Percentiles rank a stretch among this genome's conserved stretches.
Conservation (phyloP, 2,797 vertebrate genomes). For the Luscinia luscinia region DNA sequence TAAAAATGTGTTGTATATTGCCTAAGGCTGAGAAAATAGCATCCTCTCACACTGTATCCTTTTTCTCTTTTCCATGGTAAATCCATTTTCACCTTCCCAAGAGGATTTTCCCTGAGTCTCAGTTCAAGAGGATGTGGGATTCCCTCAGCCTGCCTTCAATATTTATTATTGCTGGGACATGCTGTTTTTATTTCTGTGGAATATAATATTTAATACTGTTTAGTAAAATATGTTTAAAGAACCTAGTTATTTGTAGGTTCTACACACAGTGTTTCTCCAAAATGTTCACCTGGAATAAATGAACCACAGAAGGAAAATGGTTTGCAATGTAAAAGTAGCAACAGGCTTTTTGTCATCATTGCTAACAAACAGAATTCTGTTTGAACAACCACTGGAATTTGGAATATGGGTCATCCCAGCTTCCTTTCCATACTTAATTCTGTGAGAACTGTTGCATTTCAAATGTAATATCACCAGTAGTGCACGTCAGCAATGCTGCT, state of each 20-base stretch:
- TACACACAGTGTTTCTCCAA: background rate
- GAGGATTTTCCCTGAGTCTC: background rate
- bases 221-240: background rate
- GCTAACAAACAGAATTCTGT: slow-evolving; percentile 48
- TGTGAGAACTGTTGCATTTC: background rate
- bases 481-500: background rate
- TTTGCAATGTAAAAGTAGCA: slow-evolving; percentile 42
- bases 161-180: background rate
- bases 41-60: background rate
- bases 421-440: background rate
- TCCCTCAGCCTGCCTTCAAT: background rate
- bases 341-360: slow-evolving; percentile 33
- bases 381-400: slow-evolving; percentile 39
- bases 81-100: slow-evolving; percentile 38
- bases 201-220: slow-evolving; percentile 3
- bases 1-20: background rate
- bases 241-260: slow-evolving; percentile 11
- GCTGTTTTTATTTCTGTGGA: slow-evolving; percentile 22
- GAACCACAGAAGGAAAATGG: slow-evolving; percentile 28
- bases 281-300: slow-evolving; percentile 17
- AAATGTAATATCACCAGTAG: background rate
- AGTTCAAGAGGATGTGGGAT: slow-evolving; percentile 1
- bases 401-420: background rate
- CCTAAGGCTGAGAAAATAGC: slow-evolving; percentile 18
- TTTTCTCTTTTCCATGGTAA: background rate